Evolutionary conservation across 1,140 invertebrate genomes (phyloP).

Genomic region (Ganaspis sp.): DNA sequence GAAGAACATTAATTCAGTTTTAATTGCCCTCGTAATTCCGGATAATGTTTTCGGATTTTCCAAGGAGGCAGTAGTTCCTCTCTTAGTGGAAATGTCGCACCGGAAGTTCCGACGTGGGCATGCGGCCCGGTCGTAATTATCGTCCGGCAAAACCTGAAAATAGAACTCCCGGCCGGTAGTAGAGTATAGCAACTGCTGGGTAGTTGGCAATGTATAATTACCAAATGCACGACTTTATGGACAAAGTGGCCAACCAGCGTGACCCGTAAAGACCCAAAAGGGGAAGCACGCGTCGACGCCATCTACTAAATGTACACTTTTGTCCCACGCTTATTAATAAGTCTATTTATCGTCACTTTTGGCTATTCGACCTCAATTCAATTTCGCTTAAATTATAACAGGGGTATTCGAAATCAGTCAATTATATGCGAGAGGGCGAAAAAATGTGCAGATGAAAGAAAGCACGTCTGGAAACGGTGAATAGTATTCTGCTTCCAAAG

Average conservation of each 20-base stretch:
- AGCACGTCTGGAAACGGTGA: too few species aligned
- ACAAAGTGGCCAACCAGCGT: conserved; percentile 18
- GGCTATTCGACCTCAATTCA: too few species aligned
- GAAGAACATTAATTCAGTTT: background rate
- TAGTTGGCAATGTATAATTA: conserved; percentile 20
- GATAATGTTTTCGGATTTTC: conserved; percentile 3
- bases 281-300: conserved; percentile 29
- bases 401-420: too few species aligned
- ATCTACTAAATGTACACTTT: background rate
- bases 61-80: background rate
- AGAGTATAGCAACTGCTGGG: background rate
- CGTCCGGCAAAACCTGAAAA: conserved; percentile 22
- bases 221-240: background rate
- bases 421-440: too few species aligned
- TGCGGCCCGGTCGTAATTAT: background rate
- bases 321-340: background rate
- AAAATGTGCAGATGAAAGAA: too few species aligned
- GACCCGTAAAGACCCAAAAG: background rate
- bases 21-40: background rate
- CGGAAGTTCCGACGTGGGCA: background rate
- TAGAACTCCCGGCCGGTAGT: background rate
- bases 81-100: background rate
- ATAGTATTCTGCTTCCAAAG: too few species aligned
- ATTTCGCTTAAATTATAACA: too few species aligned
- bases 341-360: background rate